A percentile compares a stretch with the other conserved stretches of the same genome.
Evolutionary conservation across 2,888 invertebrate species (phyloP).

Genomic region (Neoitamus cyanurus): DNA sequence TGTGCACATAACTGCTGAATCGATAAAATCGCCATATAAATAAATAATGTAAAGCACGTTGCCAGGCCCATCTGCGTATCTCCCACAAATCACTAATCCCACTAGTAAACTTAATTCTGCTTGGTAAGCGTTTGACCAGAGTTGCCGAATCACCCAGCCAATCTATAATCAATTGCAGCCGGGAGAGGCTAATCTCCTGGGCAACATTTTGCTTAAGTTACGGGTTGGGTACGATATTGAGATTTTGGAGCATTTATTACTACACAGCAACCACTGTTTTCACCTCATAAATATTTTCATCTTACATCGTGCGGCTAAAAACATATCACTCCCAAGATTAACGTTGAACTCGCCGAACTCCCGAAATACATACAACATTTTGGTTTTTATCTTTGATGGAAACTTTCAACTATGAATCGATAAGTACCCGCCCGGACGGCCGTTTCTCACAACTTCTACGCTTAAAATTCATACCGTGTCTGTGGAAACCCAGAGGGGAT

Average conservation of each 20-base stretch:
- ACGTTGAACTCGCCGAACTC: background rate
- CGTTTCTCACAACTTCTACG: background rate
- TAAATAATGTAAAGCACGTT: background rate
- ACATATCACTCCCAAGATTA: background rate
- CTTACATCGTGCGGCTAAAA: background rate
- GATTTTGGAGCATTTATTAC: background rate
- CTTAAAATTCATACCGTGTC: background rate
- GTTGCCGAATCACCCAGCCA: slow-evolving; percentile 15
- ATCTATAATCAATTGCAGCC: slow-evolving; percentile 17
- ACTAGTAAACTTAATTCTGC: background rate
- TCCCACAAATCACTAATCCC: background rate
- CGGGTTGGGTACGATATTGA: background rate
- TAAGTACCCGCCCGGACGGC: background rate
- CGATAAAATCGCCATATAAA: background rate
- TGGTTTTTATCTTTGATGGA: background rate
- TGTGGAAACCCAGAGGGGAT: background rate
- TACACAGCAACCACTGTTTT: background rate
- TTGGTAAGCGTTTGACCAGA: background rate
- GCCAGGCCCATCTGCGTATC: background rate
- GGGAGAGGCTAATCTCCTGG: background rate
- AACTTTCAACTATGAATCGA: background rate
- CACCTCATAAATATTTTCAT: background rate
- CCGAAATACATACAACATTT: background rate
- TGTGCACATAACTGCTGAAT: background rate
- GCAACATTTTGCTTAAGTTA: slow-evolving; percentile 3